Evolutionary conservation across 2,113 vertebrate genomes (phyloP).

Genomic region (Felis catus): F.catus_Fca126_mat1.0 CM031415.1:197443001-197443500

Average conservation of each 20-base stretch:
- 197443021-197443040: not conserved
- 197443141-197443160: not conserved
- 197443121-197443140: not conserved
- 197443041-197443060: not conserved
- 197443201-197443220: not conserved
- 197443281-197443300: too few species aligned
- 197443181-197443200: not conserved
- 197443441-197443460: too few species aligned
- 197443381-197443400: fast-evolving
- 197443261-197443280: too few species aligned
- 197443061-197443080: not conserved
- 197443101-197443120: not conserved
- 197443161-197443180: too few species aligned
- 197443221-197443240: not conserved
- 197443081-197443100: fast-evolving
- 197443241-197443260: too few species aligned
- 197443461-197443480: not conserved
- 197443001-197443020: not conserved
- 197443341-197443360: too few species aligned
- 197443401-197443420: too few species aligned
- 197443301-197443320: too few species aligned
- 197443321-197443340: too few species aligned
- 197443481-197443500: not conserved
- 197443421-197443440: too few species aligned
- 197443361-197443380: too few species aligned